Base-by-base conservation (phyloP, 2,797 vertebrate genomes). In the Tauraco hartlaubi region DNA sequence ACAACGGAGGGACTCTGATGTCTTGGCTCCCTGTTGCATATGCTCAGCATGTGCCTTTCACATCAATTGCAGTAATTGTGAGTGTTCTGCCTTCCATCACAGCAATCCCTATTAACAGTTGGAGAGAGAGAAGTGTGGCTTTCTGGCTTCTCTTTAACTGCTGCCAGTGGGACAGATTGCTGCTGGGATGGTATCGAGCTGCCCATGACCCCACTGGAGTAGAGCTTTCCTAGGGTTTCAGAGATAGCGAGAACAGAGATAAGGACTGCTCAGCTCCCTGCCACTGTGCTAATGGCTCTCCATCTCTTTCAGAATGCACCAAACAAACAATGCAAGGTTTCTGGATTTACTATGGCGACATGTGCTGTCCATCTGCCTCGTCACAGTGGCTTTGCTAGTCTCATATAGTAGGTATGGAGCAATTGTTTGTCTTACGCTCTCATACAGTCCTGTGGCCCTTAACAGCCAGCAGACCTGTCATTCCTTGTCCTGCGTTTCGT, bases 261-360 rank as follows among this genome's bases (percentile, higher is more conserved):
- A 19, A 77, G 89, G 82, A 18, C 39, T 54, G 56, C 90, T 92
- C 46, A 39, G 59, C 76, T 85, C 72, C 85, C 87, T 94, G 85
- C 72, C 87, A 49, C 76, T 25, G 52, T n/a, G 85, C 90, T 96
- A 85, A 96, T 74, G 61, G 85, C 92, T 94, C 85, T 83, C 85
- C 86, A 64, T 96, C 71, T 94, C 75, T 94, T 94, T 89, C 97
- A 99, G 99, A 99, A 99, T 99, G 99, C 99, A 99, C 98, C 99
- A 99, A 97, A 99, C 99, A 83, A 99, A 99, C 98, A 99, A 99
- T 48, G 99, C 99, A 78, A 99, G 99, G 92, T 99, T 99, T 98
- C 98, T 99, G 98, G 99, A 99, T 97, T 97, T 99, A 97, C 98
- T 99, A 73, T 99, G 99, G 99, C 99, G 99, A 98, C 99, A 99